Percentiles rank a stretch among this genome's conserved stretches.
Conservation (phyloP, 2,888 invertebrate species). For the Lagria hirta region DNA sequence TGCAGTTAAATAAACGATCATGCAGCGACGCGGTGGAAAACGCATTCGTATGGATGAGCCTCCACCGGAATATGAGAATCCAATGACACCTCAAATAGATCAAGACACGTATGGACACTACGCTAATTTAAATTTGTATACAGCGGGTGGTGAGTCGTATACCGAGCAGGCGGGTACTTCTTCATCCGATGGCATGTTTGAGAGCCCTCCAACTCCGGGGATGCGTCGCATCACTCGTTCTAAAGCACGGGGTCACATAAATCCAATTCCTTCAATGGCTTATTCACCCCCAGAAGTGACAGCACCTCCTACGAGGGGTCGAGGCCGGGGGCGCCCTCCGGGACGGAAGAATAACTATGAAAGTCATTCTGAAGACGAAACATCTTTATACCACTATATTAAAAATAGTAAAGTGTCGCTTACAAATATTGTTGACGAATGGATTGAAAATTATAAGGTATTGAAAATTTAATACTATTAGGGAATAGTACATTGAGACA, state of each 20-base stretch:
- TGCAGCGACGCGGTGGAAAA: conserved; percentile 86
- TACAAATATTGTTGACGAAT: conserved; percentile 92
- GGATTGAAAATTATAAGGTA: conserved; percentile 98
- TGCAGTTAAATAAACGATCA: conserved; percentile 50
- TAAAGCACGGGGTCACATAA: conserved; percentile 55
- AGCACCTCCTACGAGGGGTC: conserved; percentile 48
- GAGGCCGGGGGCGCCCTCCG: conserved; percentile 57
- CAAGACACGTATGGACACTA: conserved; percentile 57
- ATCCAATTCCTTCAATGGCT: conserved; percentile 46
- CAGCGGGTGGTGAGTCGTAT: conserved; percentile 44
- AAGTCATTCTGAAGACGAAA: conserved; percentile 71
- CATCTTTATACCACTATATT: conserved; percentile 81
- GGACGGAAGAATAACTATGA: conserved; percentile 59
- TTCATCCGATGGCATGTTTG: conserved; percentile 51
- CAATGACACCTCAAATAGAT: conserved; percentile 60
- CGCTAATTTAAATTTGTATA: conserved; percentile 43
- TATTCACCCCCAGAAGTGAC: conserved; percentile 50
- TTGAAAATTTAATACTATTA: too few species aligned
- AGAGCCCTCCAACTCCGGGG: conserved; percentile 62
- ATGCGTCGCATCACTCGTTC: conserved; percentile 68
- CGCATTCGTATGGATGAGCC: conserved; percentile 91
- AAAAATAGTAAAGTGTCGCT: conserved; percentile 80
- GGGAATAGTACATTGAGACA: too few species aligned
- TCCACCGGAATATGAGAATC: conserved; percentile 83
- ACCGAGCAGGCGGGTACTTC: conserved; percentile 47